Evolutionary conservation across 2,797 vertebrate species (phyloP), one percentile per base, ranked within the genome.

Genomic region (Typhlichthys subterraneus): DNA sequence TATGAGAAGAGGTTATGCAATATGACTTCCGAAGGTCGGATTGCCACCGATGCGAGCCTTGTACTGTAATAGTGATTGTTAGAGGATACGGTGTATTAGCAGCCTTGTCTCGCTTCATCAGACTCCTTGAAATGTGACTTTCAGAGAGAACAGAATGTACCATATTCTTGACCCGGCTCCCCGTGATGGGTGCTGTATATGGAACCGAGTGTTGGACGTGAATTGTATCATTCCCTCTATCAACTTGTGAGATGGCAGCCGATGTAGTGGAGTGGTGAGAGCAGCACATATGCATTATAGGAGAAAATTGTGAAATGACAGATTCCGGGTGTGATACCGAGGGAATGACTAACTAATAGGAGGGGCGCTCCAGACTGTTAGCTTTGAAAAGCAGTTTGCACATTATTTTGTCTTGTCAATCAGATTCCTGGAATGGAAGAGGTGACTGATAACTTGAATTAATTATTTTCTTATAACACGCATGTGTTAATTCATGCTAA

Each of bases 261-360:
- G 85, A 87, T 86, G 88, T 89, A 85, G 90, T 90, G 88, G 86
- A 90, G 90, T 88, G 87, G 90, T 89, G 91, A 88, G 89, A 92
- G 88, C 90, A 82, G 91, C 91, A 91, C 93, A 93, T 94, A 93
- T 93, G 93, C 88, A 91, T 93, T 90, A 89, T 86, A 78, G 90
- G 90, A 92, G 90, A 91, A 92, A 92, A 93, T 93, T 92, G 92
- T 91, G 92, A 94, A 93, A 91, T 92, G 89, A 93, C 92, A 94
- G 91, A 91, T 93, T 90, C 90, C 84, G 92, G 93, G 93, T 93
- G 92, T 88, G 91, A 94, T 92, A 90, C 88, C 90, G 91, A 89
- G 90, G 88, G 92, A 92, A 93, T 94, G 92, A 93, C 92, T 93
- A 94, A 93, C 91, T 93, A 93, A 94, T 92, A 89, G 90, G 92